phyloP scores from a whole-genome alignment of 2,113 vertebrate genomes.

The Rhineura floridana region DNA sequence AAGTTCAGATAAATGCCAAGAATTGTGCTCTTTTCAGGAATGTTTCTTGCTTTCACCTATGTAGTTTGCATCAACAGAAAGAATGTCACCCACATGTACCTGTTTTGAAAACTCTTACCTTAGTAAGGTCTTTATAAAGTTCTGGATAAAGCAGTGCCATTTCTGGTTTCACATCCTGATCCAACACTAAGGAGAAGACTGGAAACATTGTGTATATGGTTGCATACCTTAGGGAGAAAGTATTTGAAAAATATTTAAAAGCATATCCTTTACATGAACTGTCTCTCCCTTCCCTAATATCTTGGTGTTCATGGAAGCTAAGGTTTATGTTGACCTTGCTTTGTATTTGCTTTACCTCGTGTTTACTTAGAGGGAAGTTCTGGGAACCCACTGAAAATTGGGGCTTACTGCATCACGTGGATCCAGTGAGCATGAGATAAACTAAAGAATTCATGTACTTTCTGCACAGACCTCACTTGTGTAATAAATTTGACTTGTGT shows the following conservation, averaged over 20 bases:
- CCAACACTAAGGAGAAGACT: slow-evolving; percentile 96
- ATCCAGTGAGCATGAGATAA: background rate
- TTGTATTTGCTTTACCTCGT: background rate
- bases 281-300: background rate
- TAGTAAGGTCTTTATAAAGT: slow-evolving; percentile 98
- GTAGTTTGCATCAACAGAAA: background rate
- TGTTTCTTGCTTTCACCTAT: background rate
- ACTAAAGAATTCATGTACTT: background rate
- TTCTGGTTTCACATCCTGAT: slow-evolving; percentile 97
- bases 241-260: background rate
- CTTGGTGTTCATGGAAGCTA: background rate
- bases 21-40: background rate
- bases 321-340: background rate
- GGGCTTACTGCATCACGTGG: background rate
- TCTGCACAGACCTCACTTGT: background rate
- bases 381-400: background rate
- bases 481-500: background rate
- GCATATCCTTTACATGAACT: background rate
- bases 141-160: slow-evolving; percentile 96
- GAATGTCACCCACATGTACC: background rate
- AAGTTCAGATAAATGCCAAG: background rate
- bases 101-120: slow-evolving; percentile 74
- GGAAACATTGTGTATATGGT: slow-evolving; percentile 99
- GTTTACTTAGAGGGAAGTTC: background rate
- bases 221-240: slow-evolving; percentile 82